phyloP scores from a whole-genome alignment of 2,888 invertebrate genomes.

The Ophonus ardosiacus region DNA sequence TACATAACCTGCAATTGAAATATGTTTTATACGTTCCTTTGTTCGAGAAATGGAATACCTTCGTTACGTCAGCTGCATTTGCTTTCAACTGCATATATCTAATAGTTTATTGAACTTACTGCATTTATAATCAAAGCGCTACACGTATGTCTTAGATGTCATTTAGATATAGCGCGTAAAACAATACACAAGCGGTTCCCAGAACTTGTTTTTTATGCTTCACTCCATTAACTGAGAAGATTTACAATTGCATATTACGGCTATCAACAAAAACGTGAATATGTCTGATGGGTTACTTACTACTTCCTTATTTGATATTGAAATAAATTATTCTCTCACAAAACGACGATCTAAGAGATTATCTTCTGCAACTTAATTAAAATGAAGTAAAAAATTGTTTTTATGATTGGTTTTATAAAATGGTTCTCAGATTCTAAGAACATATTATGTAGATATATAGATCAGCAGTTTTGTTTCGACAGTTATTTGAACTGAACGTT shows the following conservation, averaged over 20 bases:
- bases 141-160: slow-evolving; percentile 3
- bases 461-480: too few relatives aligned
- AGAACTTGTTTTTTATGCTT: not conserved
- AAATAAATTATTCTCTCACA: not conserved
- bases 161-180: slow-evolving; percentile 9
- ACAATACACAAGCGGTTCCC: slow-evolving; percentile 3
- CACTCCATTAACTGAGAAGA: not conserved
- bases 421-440: too few relatives aligned
- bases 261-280: slow-evolving; percentile 1
- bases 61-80: not conserved
- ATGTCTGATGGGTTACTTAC: not conserved
- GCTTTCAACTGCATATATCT: not conserved
- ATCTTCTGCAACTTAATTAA: slow-evolving; percentile 1
- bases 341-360: not conserved
- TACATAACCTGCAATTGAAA: not conserved
- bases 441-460: too few relatives aligned
- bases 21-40: not conserved
- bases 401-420: too few relatives aligned
- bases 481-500: too few relatives aligned
- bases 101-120: slow-evolving; percentile 25
- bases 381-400: not conserved
- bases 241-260: slow-evolving; percentile 1
- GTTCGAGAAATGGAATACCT: not conserved
- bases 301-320: not conserved
- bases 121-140: slow-evolving; percentile 17